A percentile compares a stretch with the other conserved stretches of the same genome.
These are phyloP conservation scores for Caenorhabditis plicata DNA, from an alignment of 2,888 invertebrate species.

Conservation along the genomic window DNA sequence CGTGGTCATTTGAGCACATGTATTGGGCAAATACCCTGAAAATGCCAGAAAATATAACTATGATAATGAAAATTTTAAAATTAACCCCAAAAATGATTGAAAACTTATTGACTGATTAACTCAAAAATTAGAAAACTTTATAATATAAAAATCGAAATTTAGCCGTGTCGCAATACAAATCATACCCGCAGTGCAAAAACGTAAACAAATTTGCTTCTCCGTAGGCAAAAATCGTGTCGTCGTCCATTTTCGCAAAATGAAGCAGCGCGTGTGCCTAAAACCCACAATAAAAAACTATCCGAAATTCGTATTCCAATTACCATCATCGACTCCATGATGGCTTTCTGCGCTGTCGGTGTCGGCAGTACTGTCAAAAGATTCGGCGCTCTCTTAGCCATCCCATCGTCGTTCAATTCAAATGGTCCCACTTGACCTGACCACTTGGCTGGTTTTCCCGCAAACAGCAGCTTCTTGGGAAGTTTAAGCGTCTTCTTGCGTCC, in stretches of 20 bases:
- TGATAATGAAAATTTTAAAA: no score
- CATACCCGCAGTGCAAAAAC: conserved; percentile 19
- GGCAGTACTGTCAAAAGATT: conserved; percentile 21
- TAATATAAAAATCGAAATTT: no score
- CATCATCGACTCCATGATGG: conserved; percentile 18
- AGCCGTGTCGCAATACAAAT: no score
- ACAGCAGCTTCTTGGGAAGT: conserved; percentile 19
- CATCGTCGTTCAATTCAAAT: not conserved
- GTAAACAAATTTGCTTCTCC: conserved; percentile 20
- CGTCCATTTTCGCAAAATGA: conserved; percentile 15
- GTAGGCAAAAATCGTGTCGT: conserved; percentile 21
- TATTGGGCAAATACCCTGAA: conserved; percentile 24
- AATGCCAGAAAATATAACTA: no score
- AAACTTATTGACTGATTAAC: no score
- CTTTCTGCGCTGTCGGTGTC: conserved; percentile 13
- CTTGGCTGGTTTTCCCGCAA: conserved; percentile 3
- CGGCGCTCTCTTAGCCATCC: conserved; percentile 8
- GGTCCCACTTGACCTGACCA: not conserved
- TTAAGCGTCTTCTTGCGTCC: conserved; percentile 21
- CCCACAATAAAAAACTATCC: not conserved
- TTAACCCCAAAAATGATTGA: no score
- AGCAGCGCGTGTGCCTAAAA: conserved; percentile 27
- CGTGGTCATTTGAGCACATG: conserved; percentile 8
- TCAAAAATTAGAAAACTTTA: no score
- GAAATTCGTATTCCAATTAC: not conserved